Conservation (phyloP, 2,888 invertebrate species). For the Eupithecia pulchellata region DNA sequence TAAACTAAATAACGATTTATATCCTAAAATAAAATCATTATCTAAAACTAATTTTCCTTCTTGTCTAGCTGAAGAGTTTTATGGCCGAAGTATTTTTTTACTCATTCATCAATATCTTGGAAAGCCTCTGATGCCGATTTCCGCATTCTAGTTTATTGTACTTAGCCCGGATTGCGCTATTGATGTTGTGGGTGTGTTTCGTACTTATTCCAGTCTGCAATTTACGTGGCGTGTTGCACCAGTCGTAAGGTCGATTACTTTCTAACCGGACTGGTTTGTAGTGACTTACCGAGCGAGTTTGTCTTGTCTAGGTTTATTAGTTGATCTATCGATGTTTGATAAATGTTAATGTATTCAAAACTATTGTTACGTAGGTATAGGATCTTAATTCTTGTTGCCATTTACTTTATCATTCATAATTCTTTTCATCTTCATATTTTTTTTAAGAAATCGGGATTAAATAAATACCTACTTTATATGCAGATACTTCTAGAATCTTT, state of each 20-base stretch:
- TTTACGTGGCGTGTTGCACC: slow-evolving; percentile 24
- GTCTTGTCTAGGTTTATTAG: background rate
- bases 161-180: background rate
- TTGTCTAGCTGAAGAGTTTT: background rate
- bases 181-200: slow-evolving; percentile 14
- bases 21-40: background rate
- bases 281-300: slow-evolving; percentile 26
- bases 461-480: background rate
- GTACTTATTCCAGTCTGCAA: background rate
- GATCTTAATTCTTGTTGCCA: background rate
- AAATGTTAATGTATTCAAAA: background rate
- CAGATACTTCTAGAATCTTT: background rate
- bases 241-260: slow-evolving; percentile 59
- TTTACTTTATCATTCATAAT: background rate
- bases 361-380: background rate
- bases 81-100: background rate
- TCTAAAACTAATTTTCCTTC: background rate
- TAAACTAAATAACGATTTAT: background rate
- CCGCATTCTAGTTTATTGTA: slow-evolving; percentile 4
- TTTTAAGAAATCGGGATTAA: background rate
- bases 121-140: background rate
- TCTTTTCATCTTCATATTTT: background rate
- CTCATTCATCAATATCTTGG: background rate
- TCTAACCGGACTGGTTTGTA: slow-evolving; percentile 53
- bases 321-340: background rate